Percentiles rank a stretch among this genome's conserved stretches.
phyloP scores from a whole-genome alignment of 2,113 vertebrate genomes.

The Sinocyclocheilus anophthalmus region DNA sequence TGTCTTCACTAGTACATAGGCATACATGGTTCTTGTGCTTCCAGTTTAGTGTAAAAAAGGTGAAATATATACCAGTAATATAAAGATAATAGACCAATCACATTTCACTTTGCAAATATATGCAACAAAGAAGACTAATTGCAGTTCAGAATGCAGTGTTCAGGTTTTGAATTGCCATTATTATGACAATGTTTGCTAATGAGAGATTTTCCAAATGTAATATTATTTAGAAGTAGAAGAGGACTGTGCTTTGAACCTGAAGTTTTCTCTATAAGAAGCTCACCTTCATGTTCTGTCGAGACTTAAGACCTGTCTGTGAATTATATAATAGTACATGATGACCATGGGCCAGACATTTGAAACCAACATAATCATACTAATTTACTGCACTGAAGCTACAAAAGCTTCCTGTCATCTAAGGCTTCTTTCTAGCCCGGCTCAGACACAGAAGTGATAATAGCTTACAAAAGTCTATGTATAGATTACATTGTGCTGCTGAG shows the following conservation, averaged over 20 bases:
- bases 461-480: constrained; percentile 7
- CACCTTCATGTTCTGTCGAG: background rate
- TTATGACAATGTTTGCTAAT: background rate
- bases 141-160: background rate
- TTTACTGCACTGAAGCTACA: background rate
- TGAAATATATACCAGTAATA: background rate
- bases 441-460: background rate
- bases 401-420: background rate
- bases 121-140: background rate
- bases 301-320: background rate
- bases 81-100: background rate
- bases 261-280: background rate
- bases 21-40: background rate
- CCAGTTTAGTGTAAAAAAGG: too few species aligned
- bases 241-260: background rate
- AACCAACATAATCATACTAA: background rate
- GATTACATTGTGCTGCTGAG: background rate
- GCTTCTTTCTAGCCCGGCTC: too few species aligned
- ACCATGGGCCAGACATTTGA: background rate
- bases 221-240: background rate
- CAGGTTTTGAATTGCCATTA: background rate
- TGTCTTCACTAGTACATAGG: background rate
- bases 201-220: background rate
- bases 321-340: background rate
- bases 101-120: background rate